A percentile compares a stretch with the other conserved stretches of the same genome.
Evolutionary conservation across 1,140 invertebrate genomes (phyloP).

Genomic region (Gryon sp.): DNA sequence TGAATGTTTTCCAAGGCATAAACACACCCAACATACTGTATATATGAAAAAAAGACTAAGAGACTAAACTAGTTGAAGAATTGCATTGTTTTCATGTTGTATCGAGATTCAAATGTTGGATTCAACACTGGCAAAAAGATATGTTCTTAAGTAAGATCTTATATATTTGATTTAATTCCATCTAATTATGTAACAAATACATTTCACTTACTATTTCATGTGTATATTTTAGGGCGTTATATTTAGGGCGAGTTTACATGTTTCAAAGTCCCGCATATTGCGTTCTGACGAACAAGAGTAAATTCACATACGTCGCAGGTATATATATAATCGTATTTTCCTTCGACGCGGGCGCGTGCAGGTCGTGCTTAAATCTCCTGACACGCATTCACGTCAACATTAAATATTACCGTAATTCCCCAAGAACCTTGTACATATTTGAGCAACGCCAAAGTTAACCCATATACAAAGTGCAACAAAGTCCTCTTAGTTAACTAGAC

Average conservation of each 20-base stretch:
- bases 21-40: too few species aligned
- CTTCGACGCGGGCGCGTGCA: slow-evolving; percentile 43
- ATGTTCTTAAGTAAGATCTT: too few species aligned
- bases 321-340: slow-evolving; percentile 46
- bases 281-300: slow-evolving; percentile 28
- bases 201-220: neutral
- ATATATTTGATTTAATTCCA: too few species aligned
- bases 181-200: too few species aligned
- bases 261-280: slow-evolving; percentile 40
- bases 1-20: too few species aligned
- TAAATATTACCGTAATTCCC: slow-evolving; percentile 54
- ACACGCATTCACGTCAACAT: slow-evolving; percentile 48
- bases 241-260: slow-evolving; percentile 13
- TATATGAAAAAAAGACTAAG: too few species aligned
- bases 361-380: slow-evolving; percentile 48
- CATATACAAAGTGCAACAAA: slow-evolving; percentile 32
- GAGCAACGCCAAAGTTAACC: slow-evolving; percentile 41
- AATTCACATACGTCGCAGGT: slow-evolving; percentile 38
- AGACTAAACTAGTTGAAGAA: too few species aligned
- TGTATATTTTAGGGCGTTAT: neutral
- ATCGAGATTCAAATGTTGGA: too few species aligned
- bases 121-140: too few species aligned
- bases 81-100: too few species aligned
- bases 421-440: slow-evolving; percentile 53
- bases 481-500: slow-evolving; percentile 21